A percentile compares a stretch with the other conserved stretches of the same genome.
phyloP scores from a whole-genome alignment of 2,113 vertebrate species.

The Poecile atricapillus region DNA sequence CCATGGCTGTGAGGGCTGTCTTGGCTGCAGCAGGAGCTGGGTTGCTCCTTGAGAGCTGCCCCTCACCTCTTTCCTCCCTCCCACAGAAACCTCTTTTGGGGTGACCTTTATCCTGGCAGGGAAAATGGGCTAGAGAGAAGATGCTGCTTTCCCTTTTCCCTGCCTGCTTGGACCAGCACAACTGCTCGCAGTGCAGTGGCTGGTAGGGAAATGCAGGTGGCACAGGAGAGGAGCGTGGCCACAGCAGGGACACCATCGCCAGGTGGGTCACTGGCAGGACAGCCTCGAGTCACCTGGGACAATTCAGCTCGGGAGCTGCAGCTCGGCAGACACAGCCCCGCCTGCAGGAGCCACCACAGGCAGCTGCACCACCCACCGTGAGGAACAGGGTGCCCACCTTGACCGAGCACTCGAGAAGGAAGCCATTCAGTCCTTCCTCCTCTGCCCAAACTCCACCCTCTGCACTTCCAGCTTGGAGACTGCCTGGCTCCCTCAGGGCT shows the following conservation, averaged over 20 bases:
- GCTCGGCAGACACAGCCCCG: background rate
- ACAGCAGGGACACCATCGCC: background rate
- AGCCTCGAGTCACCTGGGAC: background rate
- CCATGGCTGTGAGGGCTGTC: background rate
- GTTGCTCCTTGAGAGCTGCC: background rate
- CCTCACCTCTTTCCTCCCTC: background rate
- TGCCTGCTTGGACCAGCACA: background rate
- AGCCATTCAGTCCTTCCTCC: background rate
- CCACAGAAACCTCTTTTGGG: background rate
- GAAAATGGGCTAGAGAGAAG: background rate
- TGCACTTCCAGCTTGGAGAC: background rate
- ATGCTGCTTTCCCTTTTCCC: background rate
- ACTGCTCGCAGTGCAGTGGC: rapidly evolving
- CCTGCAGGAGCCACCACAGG: background rate
- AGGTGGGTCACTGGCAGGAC: background rate
- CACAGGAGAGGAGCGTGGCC: rapidly evolving
- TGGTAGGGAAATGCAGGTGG: background rate
- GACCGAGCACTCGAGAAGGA: rapidly evolving
- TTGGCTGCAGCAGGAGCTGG: background rate
- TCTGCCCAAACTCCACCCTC: background rate
- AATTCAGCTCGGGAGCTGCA: background rate
- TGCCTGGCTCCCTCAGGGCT: rapidly evolving
- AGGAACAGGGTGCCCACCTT: background rate
- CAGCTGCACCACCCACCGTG: rapidly evolving
- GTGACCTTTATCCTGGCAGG: rapidly evolving